Conservation (phyloP, 2,797 vertebrate genomes). For the Phrynocephalus guinanensis region DNA sequence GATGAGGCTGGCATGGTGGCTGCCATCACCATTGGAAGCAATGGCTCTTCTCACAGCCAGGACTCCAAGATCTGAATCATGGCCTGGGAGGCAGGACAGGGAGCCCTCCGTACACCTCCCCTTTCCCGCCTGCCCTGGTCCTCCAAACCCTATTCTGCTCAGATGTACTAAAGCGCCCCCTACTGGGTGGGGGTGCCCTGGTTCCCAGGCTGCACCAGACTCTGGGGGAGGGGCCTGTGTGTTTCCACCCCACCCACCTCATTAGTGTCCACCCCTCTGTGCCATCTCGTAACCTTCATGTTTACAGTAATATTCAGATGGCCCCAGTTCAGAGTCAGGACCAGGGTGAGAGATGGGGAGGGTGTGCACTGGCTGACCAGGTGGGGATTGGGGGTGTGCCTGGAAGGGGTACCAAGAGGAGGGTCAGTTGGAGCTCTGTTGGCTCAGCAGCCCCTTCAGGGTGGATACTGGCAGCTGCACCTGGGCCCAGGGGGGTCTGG, state of each 20-base stretch:
- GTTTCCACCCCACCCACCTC: constrained; percentile 58
- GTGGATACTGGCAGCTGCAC: constrained; percentile 29
- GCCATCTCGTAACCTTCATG: constrained; percentile 68
- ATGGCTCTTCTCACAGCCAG: constrained; percentile 92
- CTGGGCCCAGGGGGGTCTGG: constrained; percentile 29
- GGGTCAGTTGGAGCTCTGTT: neutral
- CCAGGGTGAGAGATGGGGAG: constrained; percentile 31
- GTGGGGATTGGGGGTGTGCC: neutral
- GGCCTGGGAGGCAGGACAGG: constrained; percentile 43
- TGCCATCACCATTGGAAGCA: constrained; percentile 89
- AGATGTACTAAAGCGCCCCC: constrained; percentile 62
- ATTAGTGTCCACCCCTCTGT: constrained; percentile 36
- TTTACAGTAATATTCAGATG: constrained; percentile 66
- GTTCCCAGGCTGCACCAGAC: constrained; percentile 59
- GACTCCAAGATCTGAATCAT: constrained; percentile 91
- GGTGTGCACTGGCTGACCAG: constrained; percentile 18
- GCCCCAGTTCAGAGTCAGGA: constrained; percentile 37
- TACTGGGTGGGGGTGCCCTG: constrained; percentile 71
- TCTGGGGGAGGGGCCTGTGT: constrained; percentile 38
- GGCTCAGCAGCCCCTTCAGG: constrained; percentile 6
- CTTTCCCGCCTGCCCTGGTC: constrained; percentile 45
- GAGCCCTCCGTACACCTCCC: constrained; percentile 23
- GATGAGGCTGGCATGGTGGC: constrained; percentile 81
- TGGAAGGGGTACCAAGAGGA: constrained; percentile 14
- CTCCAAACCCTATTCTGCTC: constrained; percentile 65